phyloP scores from a whole-genome alignment of 2,888 invertebrate genomes.

The Coleophora flavipennella region DNA sequence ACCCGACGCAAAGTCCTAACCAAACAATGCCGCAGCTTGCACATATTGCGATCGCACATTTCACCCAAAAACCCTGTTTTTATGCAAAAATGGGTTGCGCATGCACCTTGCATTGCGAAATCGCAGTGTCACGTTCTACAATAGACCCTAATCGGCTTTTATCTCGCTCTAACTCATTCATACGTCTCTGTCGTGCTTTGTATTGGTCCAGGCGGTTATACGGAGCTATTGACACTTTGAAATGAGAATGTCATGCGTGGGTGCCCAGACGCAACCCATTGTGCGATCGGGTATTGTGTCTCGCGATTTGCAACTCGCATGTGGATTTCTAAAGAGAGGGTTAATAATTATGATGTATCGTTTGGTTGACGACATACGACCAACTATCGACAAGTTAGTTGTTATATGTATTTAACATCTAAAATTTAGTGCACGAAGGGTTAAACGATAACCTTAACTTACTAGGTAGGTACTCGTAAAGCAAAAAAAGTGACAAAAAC shows the following conservation, averaged over 20 bases:
- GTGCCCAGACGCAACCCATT: conserved; percentile 57
- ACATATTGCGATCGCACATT: conserved; percentile 47
- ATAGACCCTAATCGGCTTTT: conserved; percentile 44
- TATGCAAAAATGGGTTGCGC: conserved; percentile 61
- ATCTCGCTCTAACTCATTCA: conserved; percentile 30
- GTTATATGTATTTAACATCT: too few relatives aligned
- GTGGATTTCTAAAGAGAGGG: conserved; percentile 28
- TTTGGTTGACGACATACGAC: too few relatives aligned
- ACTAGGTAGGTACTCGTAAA: too few relatives aligned
- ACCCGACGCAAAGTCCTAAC: conserved; percentile 43
- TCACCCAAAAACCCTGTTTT: conserved; percentile 38
- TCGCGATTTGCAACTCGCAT: conserved; percentile 31
- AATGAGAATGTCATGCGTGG: conserved; percentile 65
- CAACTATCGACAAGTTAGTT: too few relatives aligned
- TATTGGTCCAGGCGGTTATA: conserved; percentile 42
- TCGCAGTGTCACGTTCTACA: conserved; percentile 50
- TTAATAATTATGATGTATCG: conserved; percentile 27
- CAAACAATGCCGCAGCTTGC: conserved; percentile 64
- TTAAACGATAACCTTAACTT: too few relatives aligned
- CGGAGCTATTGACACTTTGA: conserved; percentile 58
- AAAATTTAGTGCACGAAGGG: too few relatives aligned
- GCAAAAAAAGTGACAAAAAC: too few relatives aligned
- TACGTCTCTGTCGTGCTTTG: conserved; percentile 34
- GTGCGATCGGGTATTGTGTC: conserved; percentile 35
- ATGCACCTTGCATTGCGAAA: conserved; percentile 57